Evolutionary conservation across 2,888 invertebrate species (phyloP), one percentile per base, ranked within the genome.

Genomic region (Apamea epomidion): DNA sequence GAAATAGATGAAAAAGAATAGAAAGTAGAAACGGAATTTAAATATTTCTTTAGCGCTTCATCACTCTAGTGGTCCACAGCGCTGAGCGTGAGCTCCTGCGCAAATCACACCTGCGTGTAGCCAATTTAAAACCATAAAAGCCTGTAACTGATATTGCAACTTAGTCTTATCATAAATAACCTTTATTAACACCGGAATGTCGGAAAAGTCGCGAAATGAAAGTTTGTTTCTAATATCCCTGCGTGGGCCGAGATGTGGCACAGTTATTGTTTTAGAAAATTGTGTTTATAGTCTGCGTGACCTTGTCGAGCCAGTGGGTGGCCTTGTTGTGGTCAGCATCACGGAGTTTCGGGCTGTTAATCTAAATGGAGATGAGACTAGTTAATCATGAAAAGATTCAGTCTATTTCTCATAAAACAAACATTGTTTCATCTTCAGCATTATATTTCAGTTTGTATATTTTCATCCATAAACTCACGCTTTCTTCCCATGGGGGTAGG

Each of bases 191-290:
- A 25, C 62, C 1, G 14, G 62, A 82, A 62, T 72, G 60, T 68
- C 16, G 45, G 82, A 58, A 81, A 76, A 72, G 51, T 62, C 58
- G 68, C 54, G 72, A 72, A 51, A 82, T 51, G 82, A 82, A 77
- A 77, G 72, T 68, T 68, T 37, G 62, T 37, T 29, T 62, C 21
- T 62, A 68, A 72, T 29, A 3, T 68, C 18, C 16, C 62, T 45
- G 71, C 72, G 82, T 82, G 77, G 82, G 82, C 10, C n/a, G 64
- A 32, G 67, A 48, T 48, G 82, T 51, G 71, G 71, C 69, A 78
- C 78, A 78, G 73, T 70, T 82, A 83, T 82, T 82, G 82, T 82
- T 82, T 83, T 82, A 82, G 82, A 82, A 78, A 83, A 82, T 77
- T 68, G 68, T 72, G 77, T 82, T 82, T 73, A 82, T 48, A 16